These are phyloP conservation scores for Pristiophorus japonicus DNA, from an alignment of 2,113 vertebrate species.

Conservation along the genomic window DNA sequence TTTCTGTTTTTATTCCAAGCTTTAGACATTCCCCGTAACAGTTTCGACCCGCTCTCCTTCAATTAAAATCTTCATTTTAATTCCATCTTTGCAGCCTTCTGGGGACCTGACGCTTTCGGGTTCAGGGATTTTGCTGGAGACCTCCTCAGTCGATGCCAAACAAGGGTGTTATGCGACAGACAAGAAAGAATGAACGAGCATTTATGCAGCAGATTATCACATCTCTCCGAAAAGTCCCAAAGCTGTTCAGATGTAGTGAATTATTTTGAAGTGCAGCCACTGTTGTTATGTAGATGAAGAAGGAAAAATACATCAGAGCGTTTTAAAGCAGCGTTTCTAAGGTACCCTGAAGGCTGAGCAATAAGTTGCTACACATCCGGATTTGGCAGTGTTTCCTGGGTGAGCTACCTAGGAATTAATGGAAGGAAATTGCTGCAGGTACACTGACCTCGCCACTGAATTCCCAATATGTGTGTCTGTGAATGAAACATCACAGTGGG, in stretches of 20 bases:
- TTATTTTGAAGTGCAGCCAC: neutral
- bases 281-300: neutral
- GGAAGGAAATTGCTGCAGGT: neutral
- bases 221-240: neutral
- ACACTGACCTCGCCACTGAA: neutral
- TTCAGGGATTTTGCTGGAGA: neutral
- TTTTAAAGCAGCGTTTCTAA: neutral
- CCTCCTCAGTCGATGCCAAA: no score
- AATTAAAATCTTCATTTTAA: slow-evolving; percentile 21
- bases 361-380: neutral
- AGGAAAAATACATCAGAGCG: neutral
- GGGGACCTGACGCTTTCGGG: neutral
- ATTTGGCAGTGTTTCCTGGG: neutral
- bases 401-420: neutral
- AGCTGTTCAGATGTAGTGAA: neutral
- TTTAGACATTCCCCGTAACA: neutral
- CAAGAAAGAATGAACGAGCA: no score
- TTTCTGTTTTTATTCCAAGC: no score
- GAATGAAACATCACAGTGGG: no score
- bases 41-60: neutral
- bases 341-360: neutral
- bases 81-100: neutral
- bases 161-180: neutral
- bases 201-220: neutral
- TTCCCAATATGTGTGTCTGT: neutral